Conservation (phyloP, 2,113 vertebrate species). For the Stercorarius parasiticus region DNA sequence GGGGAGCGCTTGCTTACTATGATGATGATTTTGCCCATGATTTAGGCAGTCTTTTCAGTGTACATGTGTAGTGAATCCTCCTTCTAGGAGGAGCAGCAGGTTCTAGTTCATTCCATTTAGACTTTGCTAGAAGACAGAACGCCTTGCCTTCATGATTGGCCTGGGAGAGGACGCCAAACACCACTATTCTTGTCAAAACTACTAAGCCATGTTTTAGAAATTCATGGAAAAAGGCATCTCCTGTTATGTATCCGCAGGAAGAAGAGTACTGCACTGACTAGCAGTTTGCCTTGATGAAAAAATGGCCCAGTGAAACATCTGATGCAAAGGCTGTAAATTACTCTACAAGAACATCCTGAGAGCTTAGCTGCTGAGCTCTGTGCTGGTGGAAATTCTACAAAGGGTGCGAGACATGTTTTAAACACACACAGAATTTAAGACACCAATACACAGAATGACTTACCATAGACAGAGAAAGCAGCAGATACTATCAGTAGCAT, state of each 20-base stretch:
- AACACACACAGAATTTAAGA: background rate
- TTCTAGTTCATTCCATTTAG: background rate
- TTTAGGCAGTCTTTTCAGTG: background rate
- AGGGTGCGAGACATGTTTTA: background rate
- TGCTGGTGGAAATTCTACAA: background rate
- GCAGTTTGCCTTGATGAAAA: background rate
- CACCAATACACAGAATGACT: background rate
- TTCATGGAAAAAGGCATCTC: background rate
- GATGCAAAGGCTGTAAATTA: background rate
- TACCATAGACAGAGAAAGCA: fast-evolving
- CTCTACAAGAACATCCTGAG: background rate
- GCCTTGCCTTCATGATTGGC: fast-evolving
- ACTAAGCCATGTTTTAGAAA: background rate
- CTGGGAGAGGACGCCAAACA: background rate
- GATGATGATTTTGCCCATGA: background rate
- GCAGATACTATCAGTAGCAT: background rate
- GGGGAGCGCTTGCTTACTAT: background rate
- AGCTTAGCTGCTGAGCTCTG: background rate
- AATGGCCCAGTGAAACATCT: background rate
- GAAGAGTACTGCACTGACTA: background rate
- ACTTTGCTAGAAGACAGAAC: background rate
- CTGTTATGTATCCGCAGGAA: background rate
- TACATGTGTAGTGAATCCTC: fast-evolving
- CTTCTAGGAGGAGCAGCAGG: background rate
- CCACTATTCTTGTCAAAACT: background rate